These are phyloP conservation scores for Todus mexicanus DNA, from an alignment of 2,797 vertebrate genomes.

Conservation along the genomic window DNA sequence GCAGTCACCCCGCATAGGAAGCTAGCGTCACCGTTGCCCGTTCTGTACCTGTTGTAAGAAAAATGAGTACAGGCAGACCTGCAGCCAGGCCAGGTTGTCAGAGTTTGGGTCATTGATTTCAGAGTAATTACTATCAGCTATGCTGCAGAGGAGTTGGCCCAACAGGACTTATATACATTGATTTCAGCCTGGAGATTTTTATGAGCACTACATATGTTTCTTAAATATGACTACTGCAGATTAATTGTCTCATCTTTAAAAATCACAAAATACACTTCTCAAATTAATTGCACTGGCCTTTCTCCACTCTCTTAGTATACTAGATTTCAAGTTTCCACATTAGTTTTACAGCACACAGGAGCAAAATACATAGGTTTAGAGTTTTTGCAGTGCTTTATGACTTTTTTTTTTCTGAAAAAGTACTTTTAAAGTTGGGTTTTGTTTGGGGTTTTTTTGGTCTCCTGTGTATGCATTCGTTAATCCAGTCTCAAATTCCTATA, in stretches of 20 bases:
- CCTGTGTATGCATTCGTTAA: neutral
- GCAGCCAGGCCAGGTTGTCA: neutral
- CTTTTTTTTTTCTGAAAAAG: neutral
- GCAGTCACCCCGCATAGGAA: neutral
- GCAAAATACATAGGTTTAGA: neutral
- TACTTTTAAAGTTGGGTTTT: neutral
- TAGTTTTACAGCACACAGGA: neutral
- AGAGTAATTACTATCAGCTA: neutral
- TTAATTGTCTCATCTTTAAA: neutral
- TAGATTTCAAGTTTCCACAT: neutral
- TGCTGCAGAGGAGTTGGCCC: neutral
- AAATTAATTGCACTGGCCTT: neutral
- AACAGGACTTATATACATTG: neutral
- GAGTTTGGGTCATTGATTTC: neutral
- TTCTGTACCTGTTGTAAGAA: neutral
- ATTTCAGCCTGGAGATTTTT: neutral
- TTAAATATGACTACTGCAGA: neutral
- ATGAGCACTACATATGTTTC: neutral
- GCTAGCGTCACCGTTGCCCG: neutral
- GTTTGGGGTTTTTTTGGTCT: neutral
- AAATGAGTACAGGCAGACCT: neutral
- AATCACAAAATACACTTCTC: neutral
- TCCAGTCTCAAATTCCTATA: neutral
- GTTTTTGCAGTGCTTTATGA: neutral
- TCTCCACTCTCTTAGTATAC: neutral